phyloP scores from a whole-genome alignment of 2,797 vertebrate genomes.

The Crax fasciolata region DNA sequence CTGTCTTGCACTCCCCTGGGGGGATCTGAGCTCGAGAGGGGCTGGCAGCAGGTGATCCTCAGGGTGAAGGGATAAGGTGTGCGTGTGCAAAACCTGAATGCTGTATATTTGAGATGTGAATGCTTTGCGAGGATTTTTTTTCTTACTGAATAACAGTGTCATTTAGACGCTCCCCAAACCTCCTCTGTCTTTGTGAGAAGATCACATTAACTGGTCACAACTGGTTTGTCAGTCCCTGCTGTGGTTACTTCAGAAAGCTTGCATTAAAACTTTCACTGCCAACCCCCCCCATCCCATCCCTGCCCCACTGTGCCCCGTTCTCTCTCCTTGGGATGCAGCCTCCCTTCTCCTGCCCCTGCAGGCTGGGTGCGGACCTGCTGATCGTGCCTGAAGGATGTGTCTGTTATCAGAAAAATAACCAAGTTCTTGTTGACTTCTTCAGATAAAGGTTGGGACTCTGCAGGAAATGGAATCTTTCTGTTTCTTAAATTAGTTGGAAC shows the following conservation, averaged over 20 bases:
- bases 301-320: neutral
- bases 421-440: constrained; percentile 1
- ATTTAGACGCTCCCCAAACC: neutral
- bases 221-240: neutral
- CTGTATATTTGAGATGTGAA: neutral
- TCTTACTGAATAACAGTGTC: neutral
- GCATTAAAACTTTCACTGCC: neutral
- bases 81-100: neutral
- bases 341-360: neutral
- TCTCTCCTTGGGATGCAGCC: neutral
- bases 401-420: neutral
- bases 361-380: neutral
- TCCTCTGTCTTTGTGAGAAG: neutral
- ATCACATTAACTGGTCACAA: neutral
- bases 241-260: neutral
- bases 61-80: neutral
- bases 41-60: neutral
- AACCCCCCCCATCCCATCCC: neutral
- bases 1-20: neutral
- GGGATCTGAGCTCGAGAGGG: neutral
- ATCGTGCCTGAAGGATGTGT: neutral
- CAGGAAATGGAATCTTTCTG: neutral
- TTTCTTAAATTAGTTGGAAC: constrained; percentile 32
- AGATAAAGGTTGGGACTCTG: neutral
- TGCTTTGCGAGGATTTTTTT: neutral